Conservation (phyloP, 2,888 invertebrate genomes). For the Dicranocentrus wangi region DNA sequence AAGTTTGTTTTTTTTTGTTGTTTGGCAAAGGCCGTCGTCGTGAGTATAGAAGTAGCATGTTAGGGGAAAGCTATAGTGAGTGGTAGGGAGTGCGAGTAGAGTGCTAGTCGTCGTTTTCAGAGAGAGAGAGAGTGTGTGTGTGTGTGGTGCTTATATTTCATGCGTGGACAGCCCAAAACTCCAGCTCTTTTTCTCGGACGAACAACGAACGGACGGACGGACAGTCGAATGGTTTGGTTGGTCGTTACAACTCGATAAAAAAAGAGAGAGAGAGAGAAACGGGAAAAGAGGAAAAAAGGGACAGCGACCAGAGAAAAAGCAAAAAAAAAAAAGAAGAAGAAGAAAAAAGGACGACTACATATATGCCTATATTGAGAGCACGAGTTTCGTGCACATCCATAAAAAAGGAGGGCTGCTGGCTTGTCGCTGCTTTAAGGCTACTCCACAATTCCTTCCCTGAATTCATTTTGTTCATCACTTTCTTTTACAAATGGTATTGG, state of each 20-base stretch:
- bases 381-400: too few relatives aligned
- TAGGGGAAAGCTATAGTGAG: too few relatives aligned
- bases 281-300: constrained; percentile 20
- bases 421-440: too few relatives aligned
- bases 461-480: too few relatives aligned
- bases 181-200: constrained; percentile 54
- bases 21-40: not conserved
- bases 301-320: not conserved
- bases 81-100: too few relatives aligned
- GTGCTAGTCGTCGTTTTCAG: too few relatives aligned
- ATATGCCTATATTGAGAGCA: too few relatives aligned
- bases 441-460: too few relatives aligned
- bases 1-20: constrained; percentile 23
- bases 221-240: constrained; percentile 66
- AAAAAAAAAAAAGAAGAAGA: constrained; percentile 10
- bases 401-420: too few relatives aligned
- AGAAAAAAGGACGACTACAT: not conserved
- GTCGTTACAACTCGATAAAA: constrained; percentile 66
- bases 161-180: constrained; percentile 63
- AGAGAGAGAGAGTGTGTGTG: too few relatives aligned
- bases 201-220: constrained; percentile 62
- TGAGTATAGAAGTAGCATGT: too few relatives aligned
- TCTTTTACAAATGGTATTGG: too few relatives aligned
- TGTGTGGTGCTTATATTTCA: constrained; percentile 66
- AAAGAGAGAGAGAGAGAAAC: constrained; percentile 37